Base-by-base conservation (phyloP, 1,140 invertebrate species). In the Apocrypta bakeri region DNA sequence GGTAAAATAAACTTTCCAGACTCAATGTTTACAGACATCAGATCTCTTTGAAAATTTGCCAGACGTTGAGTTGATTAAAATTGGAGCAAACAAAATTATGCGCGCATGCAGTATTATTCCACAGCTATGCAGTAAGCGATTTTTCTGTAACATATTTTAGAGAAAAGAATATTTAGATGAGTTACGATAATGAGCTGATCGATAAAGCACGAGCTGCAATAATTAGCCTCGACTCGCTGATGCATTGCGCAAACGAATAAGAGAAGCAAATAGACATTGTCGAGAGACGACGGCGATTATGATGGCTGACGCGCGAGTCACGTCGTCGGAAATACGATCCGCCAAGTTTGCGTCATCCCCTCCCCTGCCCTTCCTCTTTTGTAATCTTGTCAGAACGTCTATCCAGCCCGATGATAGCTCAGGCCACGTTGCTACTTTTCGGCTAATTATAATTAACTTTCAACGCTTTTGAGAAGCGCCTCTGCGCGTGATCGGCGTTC, bases 251-350 rank as follows among this genome's bases (percentile, higher is more conserved):
- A 17, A 33, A 25, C 68, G 27, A 27, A 61, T n/a, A 37, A 37
- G 33, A 56, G 80, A 64, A 66, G 74, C 80, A 82, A 84, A 84
- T 82, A 84, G 82, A 75, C 83, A 75, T 40, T 68, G 81, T 31
- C 72, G 76, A 37, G 63, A 56, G 75, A 64, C 66, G 48, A 42
- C 42, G 33, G 42, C 17, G 48, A 17, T 24, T 48, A 77, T 61
- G 48, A 73, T 33, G 31, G 29, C 63, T 71, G 66, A 71, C 27
- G 63, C n/a, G 25, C 31, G 71, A 72, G 37, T 72, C 37, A 72
- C 31, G 71, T 72, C 80, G 66, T 33, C 77, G 83, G 87, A 88
- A 88, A 89, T 86, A 82, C 85, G 85, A 89, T 85, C 78, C 85
- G 63, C 78, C 85, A 86, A 87, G 83, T 89, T 87, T 83, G 68